phyloP scores from a whole-genome alignment of 92 coral and sea anemone genomes.

The Parazoanthus atlanticus region DNA sequence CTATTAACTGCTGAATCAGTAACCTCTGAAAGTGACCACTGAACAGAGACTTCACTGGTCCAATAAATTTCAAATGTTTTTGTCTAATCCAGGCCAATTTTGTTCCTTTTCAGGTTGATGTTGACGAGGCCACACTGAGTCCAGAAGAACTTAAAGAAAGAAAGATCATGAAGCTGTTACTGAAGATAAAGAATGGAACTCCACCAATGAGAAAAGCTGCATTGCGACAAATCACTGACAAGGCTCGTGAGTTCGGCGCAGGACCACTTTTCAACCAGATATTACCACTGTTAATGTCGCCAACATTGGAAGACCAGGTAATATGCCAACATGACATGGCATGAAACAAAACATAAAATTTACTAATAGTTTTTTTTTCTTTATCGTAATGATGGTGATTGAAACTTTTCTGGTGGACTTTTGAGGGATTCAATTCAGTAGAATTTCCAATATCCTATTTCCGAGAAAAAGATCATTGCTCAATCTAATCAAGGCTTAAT shows the following conservation, averaged over 20 bases:
- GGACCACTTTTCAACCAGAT: slow-evolving; percentile 99
- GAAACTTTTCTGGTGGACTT: background rate
- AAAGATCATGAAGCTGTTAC: slow-evolving; percentile 94
- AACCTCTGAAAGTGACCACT: too few species aligned
- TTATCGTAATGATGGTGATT: too few species aligned
- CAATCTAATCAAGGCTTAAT: too few species aligned
- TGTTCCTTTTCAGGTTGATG: slow-evolving; percentile 79
- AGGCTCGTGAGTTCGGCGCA: slow-evolving; percentile 99
- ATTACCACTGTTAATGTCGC: slow-evolving; percentile 95
- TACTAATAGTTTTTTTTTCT: too few species aligned
- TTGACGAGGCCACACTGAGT: slow-evolving; percentile 94
- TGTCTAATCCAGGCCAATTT: background rate
- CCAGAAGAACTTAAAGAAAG: slow-evolving; percentile 98
- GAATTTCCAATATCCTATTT: background rate
- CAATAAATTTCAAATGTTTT: too few species aligned
- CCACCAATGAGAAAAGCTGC: slow-evolving; percentile 99
- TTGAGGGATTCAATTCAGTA: background rate
- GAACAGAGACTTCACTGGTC: too few species aligned
- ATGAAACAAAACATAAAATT: background rate
- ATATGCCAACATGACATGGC: background rate
- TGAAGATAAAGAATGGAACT: slow-evolving; percentile 98
- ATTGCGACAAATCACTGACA: slow-evolving; percentile 96
- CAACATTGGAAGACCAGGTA: slow-evolving; percentile 99
- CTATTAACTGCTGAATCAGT: too few species aligned
- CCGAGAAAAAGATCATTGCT: too few species aligned